Percentiles rank a stretch among this genome's conserved stretches.
These are phyloP conservation scores for Sceloporus tristichus DNA, from an alignment of 2,113 vertebrate species.

Conservation along the genomic window DNA sequence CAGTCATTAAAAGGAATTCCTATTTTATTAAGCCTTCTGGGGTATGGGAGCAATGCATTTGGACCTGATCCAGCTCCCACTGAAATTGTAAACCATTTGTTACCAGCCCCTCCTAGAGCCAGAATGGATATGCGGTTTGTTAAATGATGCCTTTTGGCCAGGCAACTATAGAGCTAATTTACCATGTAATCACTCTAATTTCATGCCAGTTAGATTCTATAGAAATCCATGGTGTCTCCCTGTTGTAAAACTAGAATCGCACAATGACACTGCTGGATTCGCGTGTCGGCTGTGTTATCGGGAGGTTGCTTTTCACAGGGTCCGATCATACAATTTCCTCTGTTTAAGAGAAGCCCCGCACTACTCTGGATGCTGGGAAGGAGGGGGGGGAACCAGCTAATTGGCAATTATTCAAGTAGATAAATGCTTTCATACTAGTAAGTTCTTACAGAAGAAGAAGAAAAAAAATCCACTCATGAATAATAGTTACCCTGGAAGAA, in stretches of 20 bases:
- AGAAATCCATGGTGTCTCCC: background rate
- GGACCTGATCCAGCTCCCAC: background rate
- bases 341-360: background rate
- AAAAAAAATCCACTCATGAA: background rate
- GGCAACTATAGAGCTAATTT: conserved; percentile 19
- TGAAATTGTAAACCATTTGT: background rate
- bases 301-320: background rate
- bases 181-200: conserved; percentile 28
- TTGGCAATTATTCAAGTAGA: conserved; percentile 9
- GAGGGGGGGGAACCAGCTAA: background rate
- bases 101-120: background rate
- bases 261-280: background rate
- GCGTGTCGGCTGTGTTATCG: accelerated
- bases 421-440: background rate
- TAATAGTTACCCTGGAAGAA: conserved; percentile 51
- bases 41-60: background rate
- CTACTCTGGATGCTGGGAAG: background rate
- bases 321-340: background rate
- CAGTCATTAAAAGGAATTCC: background rate
- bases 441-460: background rate
- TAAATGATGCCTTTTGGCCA: conserved; percentile 14
- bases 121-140: background rate
- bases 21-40: background rate
- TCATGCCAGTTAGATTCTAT: background rate
- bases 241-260: background rate